Evolutionary conservation across 2,113 vertebrate species (phyloP), one percentile per base, ranked within the genome.

Genomic region (Chelonoidis abingdonii): DNA sequence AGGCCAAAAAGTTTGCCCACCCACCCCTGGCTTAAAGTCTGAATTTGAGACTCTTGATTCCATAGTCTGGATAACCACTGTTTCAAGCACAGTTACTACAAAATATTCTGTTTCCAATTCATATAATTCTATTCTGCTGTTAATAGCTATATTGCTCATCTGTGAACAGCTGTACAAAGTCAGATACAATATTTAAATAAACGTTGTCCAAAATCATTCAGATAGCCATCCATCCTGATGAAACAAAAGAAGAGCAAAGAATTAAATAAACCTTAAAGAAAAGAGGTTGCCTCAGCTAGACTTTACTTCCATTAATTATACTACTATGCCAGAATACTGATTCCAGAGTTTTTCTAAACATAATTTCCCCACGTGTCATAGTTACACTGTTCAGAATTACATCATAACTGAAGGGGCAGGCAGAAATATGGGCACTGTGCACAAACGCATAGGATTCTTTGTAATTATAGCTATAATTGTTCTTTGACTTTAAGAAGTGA

Each of bases 41-140:
- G 87, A 88, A 84, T 93, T 95, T 95, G 49, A 92, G 53, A 95
- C 78, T 88, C 84, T n/a, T 86, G 17, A 14, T 87, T 94, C 93
- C 31, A 25, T 92, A 50, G 88, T 53, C 25, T 50, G 8, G 89
- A 38, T 94, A 93, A 80, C 0, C 2, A 88, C 8, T 59, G 0
- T 6, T 2, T 85, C 49, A 6, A 41, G 62, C 1, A 57, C n/a
- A 80, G 4, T 76, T 87, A 76, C 38, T 44, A 24, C 38, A 47
- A 88, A 92, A n/a, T 57, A 53, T 41, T 76, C 16, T 35, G 21
- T 65, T 83, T 93, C 82, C 2, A 84, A 76, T 89, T 47, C 6
- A 56, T 93, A 24, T 44, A 25, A 76, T 44, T 76, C 3, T 44
- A 12, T 44, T 76, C 88, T 69, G 4, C 65, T 84, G 1, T 92